phyloP scores from a whole-genome alignment of 2,113 vertebrate genomes.

The Poeciliopsis occidentalis region DNA sequence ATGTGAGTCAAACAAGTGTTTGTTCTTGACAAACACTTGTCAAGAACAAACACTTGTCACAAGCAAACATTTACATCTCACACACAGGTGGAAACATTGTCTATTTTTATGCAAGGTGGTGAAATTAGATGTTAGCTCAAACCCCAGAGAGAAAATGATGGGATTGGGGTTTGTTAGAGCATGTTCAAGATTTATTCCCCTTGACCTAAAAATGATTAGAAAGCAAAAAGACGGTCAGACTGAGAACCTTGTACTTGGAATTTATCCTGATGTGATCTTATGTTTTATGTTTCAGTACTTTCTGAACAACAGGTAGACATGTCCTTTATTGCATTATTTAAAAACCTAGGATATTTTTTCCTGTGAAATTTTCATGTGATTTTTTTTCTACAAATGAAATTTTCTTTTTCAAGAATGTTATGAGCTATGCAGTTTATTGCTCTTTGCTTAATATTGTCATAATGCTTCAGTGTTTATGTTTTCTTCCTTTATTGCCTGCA shows the following conservation, averaged over 20 bases:
- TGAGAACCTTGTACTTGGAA: not conserved
- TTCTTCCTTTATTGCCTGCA: too few relatives aligned
- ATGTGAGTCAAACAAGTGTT: too few relatives aligned
- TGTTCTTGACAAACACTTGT: slow-evolving; percentile 19
- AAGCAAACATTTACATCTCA: slow-evolving; percentile 10
- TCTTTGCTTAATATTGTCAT: too few relatives aligned
- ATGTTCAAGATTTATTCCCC: not conserved
- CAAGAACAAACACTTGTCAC: slow-evolving; percentile 21
- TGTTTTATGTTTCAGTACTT: not conserved
- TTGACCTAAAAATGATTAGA: too few relatives aligned
- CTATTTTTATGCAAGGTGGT: slow-evolving; percentile 8
- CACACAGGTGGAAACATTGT: slow-evolving; percentile 27
- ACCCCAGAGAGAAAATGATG: not conserved
- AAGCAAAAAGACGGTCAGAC: too few relatives aligned
- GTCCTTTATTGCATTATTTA: too few relatives aligned
- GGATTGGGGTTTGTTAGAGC: not conserved
- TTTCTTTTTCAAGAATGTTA: not conserved
- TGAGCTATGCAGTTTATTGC: not conserved
- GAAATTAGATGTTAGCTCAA: slow-evolving; percentile 1
- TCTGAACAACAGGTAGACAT: too few relatives aligned
- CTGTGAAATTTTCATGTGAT: too few relatives aligned
- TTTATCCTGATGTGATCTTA: not conserved
- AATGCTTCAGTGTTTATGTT: too few relatives aligned
- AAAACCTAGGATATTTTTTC: too few relatives aligned
- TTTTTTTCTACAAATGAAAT: too few relatives aligned